Evolutionary conservation across 1,140 invertebrate species (phyloP).

Genomic region (Tetraneura akinire): DNA sequence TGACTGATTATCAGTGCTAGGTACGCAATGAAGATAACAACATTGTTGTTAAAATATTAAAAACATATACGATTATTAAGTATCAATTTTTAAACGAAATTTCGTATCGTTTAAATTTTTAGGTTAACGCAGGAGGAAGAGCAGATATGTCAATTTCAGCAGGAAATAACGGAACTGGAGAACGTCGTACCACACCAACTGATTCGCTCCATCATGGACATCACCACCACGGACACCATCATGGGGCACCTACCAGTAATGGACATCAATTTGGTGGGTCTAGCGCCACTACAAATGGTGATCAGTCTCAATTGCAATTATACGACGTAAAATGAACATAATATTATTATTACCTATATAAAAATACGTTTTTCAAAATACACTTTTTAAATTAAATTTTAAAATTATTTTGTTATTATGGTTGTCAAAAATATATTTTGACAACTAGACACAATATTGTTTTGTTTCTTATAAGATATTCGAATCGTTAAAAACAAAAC

Average conservation of each 20-base stretch:
- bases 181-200: slow-evolving; percentile 19
- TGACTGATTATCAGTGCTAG: too few relatives aligned
- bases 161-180: neutral
- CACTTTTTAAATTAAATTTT: slow-evolving; percentile 13
- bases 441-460: neutral
- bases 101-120: neutral
- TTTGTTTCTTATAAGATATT: neutral
- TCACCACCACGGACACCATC: slow-evolving; percentile 24
- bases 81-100: too few relatives aligned
- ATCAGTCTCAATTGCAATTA: slow-evolving; percentile 32
- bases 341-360: too few relatives aligned
- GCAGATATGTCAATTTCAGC: neutral
- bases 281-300: slow-evolving; percentile 9
- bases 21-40: too few relatives aligned
- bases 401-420: slow-evolving; percentile 24
- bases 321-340: slow-evolving; percentile 35
- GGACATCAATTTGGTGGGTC: slow-evolving; percentile 28
- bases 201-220: slow-evolving; percentile 24
- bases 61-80: too few relatives aligned
- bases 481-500: slow-evolving; percentile 1
- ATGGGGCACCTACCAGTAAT: slow-evolving; percentile 8
- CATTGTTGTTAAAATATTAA: too few relatives aligned
- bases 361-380: neutral
- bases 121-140: slow-evolving; percentile 21
- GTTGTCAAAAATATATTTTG: neutral